Base-by-base conservation (phyloP, 2,113 vertebrate genomes). In the Sander lucioperca region DNA sequence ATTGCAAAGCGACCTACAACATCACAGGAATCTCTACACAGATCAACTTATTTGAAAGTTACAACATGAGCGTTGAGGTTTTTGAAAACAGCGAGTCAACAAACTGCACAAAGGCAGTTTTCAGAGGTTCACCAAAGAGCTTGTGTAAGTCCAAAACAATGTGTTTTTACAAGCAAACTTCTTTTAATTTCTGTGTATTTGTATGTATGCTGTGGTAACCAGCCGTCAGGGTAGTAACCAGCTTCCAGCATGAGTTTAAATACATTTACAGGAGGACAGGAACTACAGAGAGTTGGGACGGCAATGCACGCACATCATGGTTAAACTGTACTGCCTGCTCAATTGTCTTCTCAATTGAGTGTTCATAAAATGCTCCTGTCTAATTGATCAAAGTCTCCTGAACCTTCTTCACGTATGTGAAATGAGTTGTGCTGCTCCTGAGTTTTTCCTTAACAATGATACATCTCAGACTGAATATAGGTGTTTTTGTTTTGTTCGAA, bases 21-120 rank as follows among this genome's bases (percentile, higher is more conserved):
- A 59, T 86, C 23, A 68, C 13, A 0, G 8, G 2, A 5, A 45
- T 23, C 19, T 10, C 10, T 33, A 0, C 2, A 6, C 0, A 0
- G 0, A 39, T 92, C 15, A 0, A 0, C 0, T 0, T 83, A 0
- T 72, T 0, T 21, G 0, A 0, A 1, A 0, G 0, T 0, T 0
- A 0, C 0, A 56, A 73, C 19, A 21, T 95, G 72, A 88, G 3
- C 0, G 88, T 21, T 15, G 57, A 82, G 56, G 83, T 95, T 56
- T 53, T 89, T 51, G 93, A 92, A 68, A 71, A 72, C 58, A 65
- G 47, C 1, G 8, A 83, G 13, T 68, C 53, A 14, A 19, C 12
- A 43, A 86, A 83, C 1, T 96, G 94, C 77, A 85, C 88, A 12
- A 84, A 86, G 45, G 70, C 91, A 1, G 18, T 59, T 39, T 95